These are phyloP conservation scores for Apodemia zela DNA, from an alignment of 2,888 invertebrate species.

Conservation along the genomic window DNA sequence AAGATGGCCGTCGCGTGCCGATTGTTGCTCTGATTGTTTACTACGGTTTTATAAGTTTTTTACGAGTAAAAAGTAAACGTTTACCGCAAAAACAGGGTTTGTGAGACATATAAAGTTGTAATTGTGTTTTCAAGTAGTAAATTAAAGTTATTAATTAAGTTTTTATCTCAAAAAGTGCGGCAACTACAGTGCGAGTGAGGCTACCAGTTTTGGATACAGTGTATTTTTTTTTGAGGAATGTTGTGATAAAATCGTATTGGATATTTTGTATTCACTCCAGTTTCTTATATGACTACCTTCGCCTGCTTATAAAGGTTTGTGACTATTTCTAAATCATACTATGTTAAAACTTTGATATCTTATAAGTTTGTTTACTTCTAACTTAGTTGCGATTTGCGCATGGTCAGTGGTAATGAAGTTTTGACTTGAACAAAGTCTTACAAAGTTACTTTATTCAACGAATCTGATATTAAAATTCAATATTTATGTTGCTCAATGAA, in stretches of 20 bases:
- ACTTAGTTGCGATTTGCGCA: slow-evolving; percentile 68
- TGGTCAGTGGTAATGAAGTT: slow-evolving; percentile 49
- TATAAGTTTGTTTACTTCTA: slow-evolving; percentile 67
- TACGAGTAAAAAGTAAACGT: slow-evolving; percentile 43
- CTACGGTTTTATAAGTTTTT: slow-evolving; percentile 66
- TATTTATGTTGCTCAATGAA: not conserved
- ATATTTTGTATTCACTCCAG: slow-evolving; percentile 56
- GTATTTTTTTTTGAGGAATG: slow-evolving; percentile 70
- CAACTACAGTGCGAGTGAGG: slow-evolving; percentile 58
- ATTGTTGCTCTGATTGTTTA: slow-evolving; percentile 72
- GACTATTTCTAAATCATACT: slow-evolving; percentile 32
- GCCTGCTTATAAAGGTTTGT: slow-evolving; percentile 55
- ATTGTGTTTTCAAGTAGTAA: slow-evolving; percentile 43
- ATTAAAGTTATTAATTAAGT: slow-evolving; percentile 44
- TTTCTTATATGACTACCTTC: slow-evolving; percentile 48
- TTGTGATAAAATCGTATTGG: slow-evolving; percentile 69
- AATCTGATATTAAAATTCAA: not conserved
- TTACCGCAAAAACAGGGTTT: slow-evolving; percentile 45
- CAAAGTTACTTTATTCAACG: not conserved
- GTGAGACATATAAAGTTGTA: slow-evolving; percentile 42
- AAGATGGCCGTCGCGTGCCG: slow-evolving; percentile 77
- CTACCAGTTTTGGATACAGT: slow-evolving; percentile 68
- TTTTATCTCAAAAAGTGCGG: slow-evolving; percentile 67
- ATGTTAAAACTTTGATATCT: slow-evolving; percentile 54
- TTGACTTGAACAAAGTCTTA: slow-evolving; percentile 25